phyloP scores from a whole-genome alignment of 1,140 invertebrate species.

The Potamilus streckersoni region DNA sequence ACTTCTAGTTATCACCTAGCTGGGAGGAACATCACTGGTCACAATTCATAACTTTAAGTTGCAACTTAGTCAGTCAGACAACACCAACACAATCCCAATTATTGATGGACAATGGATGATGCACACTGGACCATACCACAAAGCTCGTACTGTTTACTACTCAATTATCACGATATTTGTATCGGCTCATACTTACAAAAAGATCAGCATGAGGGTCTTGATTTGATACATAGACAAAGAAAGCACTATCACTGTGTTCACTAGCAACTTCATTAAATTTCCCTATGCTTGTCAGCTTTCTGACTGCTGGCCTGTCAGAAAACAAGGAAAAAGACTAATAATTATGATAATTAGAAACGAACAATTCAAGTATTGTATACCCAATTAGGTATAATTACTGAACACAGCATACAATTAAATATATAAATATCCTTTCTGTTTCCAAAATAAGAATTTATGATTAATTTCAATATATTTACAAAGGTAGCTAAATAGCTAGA shows the following conservation, averaged over 20 bases:
- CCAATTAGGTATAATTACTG: neutral
- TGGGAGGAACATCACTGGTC: too few relatives aligned
- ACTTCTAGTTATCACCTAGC: too few relatives aligned
- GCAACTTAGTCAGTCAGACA: too few relatives aligned
- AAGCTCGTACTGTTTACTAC: too few relatives aligned
- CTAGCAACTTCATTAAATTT: constrained; percentile 82
- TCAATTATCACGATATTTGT: too few relatives aligned
- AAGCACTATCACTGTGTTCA: constrained; percentile 76
- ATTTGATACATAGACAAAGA: constrained; percentile 89
- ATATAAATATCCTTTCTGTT: neutral
- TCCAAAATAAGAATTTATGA: too few relatives aligned
- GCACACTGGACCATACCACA: too few relatives aligned
- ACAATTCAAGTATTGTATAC: neutral
- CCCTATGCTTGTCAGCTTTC: constrained; percentile 80
- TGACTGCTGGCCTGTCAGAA: constrained; percentile 78
- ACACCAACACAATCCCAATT: too few relatives aligned
- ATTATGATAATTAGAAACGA: neutral
- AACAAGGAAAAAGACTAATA: neutral
- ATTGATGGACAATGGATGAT: too few relatives aligned
- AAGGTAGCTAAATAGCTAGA: too few relatives aligned
- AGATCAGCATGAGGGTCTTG: constrained; percentile 75
- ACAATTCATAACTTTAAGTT: too few relatives aligned
- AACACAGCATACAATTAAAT: neutral
- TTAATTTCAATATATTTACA: too few relatives aligned
- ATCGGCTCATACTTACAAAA: constrained; percentile 74